Evolutionary conservation across 2,797 vertebrate species (phyloP), one percentile per base, ranked within the genome.

Genomic region (Chromis chromis): DNA sequence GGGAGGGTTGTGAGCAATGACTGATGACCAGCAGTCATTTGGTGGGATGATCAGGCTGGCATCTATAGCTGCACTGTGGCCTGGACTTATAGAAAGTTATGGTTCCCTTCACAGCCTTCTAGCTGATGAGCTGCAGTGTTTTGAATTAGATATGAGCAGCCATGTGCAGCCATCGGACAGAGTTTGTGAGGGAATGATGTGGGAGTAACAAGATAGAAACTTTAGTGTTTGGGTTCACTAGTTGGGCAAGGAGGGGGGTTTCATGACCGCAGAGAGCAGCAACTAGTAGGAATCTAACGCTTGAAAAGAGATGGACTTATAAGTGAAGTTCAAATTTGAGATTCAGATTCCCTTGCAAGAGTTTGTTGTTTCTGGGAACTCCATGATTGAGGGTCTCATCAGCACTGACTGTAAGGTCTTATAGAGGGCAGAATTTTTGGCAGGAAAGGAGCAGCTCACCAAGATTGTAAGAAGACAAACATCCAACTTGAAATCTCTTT

Each of bases 81-180:
- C 66, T 12, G 67, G 56, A 59, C 40, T 16, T 42, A 42, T 42
- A 42, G 40, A 24, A 28, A 27, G 39, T 50, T 46, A 39, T 39
- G 33, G 25, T 63, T 69, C 48, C 28, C 48, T 67, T 25, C 40
- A 12, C 57, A 24, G 33, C 50, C 52, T 60, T 27, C 57, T 12
- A 19, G 42, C 0, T 16, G 57, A 56, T 25, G 6, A 12, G n/a
- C 21, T 17, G 55, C 67, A 22, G 61, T 2, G 61, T 49, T 74
- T 58, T 66, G 48, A 78, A 68, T 76, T 82, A 42, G 58, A 74
- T 69, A 42, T 65, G 71, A 82, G 71, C 64, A 60, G 64, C 58
- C 71, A 61, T 48, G 60, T 70, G 67, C 49, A 65, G 69, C 61
- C 25, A 3, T 44, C 60, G n/a, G 54, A 50, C n/a, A 19, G 28